Evolutionary conservation across 2,113 vertebrate species (phyloP), one percentile per base, ranked within the genome.

Genomic region (Catharus minimus): DNA sequence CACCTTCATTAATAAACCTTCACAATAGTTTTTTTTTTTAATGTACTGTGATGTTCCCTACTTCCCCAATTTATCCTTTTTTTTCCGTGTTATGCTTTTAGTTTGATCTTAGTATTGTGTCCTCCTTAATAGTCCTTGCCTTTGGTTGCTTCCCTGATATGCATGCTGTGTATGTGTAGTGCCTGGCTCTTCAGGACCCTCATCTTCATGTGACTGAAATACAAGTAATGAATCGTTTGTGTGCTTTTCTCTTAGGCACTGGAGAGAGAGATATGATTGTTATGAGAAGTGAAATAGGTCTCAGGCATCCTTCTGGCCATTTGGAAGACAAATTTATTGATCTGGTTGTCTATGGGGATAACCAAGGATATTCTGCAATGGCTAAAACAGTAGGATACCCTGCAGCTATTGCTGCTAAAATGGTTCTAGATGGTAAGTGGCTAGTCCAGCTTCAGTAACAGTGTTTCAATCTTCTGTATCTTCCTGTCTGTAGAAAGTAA

Each of bases 381-480:
- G 99, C 99, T 86, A 99, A 99, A 97, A 99, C 98, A 53, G 99
- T 99, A 24, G 99, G 99, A 20, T 98, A 99, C 81, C 99, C 99
- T 1, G 95, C 98, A 1, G 99, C 99, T 79, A 99, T 99, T 88
- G 98, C 98, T 72, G 98, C 99, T 49, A 98, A 98, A 86, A 99
- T 99, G 99, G 79, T 99, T 72, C 98, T 99, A 5, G 97, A 99
- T 32, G 99, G 99, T 99, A 94, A 98, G 98, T 98, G 72, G 13
- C 43, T 46, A 7, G 60, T 88, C 15, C n/a, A 23, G 11, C 33
- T 81, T 85, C 24, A 49, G 17, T 53, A 84, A 71, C 18, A 27
- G 11, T 27, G 28, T 83, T 82, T 80, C 64, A 76, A 5, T 19
- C 9, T 5, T 52, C 27, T 66, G 5, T 38, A 23, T 86, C 61